Conservation (phyloP, 2,797 vertebrate species). For the Hylomyscus alleni region DNA sequence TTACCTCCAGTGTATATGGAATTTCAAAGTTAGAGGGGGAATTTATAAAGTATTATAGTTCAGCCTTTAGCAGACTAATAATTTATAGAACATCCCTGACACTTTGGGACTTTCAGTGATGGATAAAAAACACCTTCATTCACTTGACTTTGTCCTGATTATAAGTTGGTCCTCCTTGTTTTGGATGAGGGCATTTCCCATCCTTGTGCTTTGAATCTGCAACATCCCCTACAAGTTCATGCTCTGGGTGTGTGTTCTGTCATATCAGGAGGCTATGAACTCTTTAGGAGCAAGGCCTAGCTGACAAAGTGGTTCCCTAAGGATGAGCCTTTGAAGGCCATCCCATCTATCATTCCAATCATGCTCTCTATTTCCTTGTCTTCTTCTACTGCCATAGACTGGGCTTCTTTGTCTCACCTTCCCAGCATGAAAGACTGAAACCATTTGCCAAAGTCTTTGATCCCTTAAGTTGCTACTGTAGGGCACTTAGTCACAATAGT, state of each 20-base stretch:
- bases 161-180: neutral
- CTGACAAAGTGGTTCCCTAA: too few species aligned
- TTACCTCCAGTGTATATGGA: neutral
- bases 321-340: neutral
- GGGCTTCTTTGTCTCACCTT: neutral
- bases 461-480: neutral
- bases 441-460: neutral
- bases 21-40: neutral
- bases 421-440: neutral
- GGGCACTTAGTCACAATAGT: neutral
- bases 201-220: neutral
- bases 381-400: neutral
- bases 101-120: neutral
- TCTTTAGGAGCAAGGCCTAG: neutral
- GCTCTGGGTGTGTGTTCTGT: neutral
- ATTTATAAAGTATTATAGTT: neutral
- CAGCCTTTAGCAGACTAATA: neutral
- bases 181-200: neutral
- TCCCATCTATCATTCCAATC: neutral
- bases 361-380: neutral
- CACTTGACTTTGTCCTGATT: neutral
- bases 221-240: neutral
- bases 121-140: neutral
- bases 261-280: neutral
- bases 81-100: neutral